Evolutionary conservation across 2,888 invertebrate species (phyloP).

Genomic region (Apamea crenata): DNA sequence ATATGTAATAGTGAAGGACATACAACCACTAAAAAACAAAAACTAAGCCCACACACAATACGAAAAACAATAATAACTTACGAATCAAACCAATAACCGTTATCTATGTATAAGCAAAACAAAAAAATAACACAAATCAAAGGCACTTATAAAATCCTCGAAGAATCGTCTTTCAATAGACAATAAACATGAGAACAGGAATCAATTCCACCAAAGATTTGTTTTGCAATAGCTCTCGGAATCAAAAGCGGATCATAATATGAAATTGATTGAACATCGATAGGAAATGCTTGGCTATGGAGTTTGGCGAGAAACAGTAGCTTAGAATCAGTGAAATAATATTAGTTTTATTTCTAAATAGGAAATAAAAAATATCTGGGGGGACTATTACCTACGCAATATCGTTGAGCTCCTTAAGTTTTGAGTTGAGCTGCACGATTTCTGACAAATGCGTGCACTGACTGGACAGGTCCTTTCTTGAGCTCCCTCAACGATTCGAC

Average conservation of each 20-base stretch:
- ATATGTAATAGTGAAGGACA: background rate
- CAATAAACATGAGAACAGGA: slow-evolving; percentile 62
- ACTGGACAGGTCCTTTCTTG: too few relatives aligned
- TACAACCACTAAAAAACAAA: background rate
- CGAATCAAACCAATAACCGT: slow-evolving; percentile 40
- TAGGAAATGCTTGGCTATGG: slow-evolving; percentile 11
- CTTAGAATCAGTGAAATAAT: slow-evolving; percentile 24
- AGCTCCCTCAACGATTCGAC: too few relatives aligned
- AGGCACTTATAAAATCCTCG: slow-evolving; percentile 53
- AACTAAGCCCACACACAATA: background rate
- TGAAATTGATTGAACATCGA: slow-evolving; percentile 58
- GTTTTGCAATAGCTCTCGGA: slow-evolving; percentile 59
- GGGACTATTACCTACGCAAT: too few relatives aligned
- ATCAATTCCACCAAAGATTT: slow-evolving; percentile 64
- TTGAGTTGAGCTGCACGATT: too few relatives aligned
- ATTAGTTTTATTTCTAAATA: background rate
- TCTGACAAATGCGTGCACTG: too few relatives aligned
- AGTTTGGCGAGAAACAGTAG: slow-evolving; percentile 9
- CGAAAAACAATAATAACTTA: slow-evolving; percentile 21
- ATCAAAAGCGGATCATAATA: slow-evolving; percentile 53
- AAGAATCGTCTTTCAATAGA: slow-evolving; percentile 42
- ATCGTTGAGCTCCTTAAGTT: too few relatives aligned
- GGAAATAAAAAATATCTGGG: too few relatives aligned
- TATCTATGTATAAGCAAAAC: slow-evolving; percentile 1
- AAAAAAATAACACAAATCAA: slow-evolving; percentile 33